These are phyloP conservation scores for Amblyraja radiata DNA, from an alignment of 2,797 vertebrate species.

Conservation along the genomic window DNA sequence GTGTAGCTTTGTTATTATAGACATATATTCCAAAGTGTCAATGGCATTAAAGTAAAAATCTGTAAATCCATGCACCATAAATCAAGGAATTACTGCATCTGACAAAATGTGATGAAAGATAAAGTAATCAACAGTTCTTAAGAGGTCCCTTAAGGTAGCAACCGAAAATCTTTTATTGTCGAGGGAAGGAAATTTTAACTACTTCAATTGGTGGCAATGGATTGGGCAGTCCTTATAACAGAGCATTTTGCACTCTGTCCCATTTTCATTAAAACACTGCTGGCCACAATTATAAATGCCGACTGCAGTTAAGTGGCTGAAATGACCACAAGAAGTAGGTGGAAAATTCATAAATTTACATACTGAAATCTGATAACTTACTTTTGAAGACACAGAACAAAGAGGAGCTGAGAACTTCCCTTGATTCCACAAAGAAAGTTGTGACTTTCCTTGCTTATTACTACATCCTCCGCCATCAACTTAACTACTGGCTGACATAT, in stretches of 20 bases:
- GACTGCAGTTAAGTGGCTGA: background rate
- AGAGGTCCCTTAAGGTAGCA: conserved; percentile 45
- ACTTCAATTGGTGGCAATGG: background rate
- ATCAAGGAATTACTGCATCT: background rate
- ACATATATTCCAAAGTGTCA: no score
- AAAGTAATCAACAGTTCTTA: conserved; percentile 49
- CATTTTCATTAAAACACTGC: background rate
- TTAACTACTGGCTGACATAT: background rate
- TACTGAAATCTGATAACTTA: no score
- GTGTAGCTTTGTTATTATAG: no score
- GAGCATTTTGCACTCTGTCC: background rate
- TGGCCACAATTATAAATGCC: background rate
- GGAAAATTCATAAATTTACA: background rate
- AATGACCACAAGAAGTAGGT: background rate
- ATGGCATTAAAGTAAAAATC: no score
- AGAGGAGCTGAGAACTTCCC: background rate
- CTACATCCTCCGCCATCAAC: background rate
- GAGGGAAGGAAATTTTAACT: background rate
- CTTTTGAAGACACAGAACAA: background rate
- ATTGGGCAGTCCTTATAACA: background rate
- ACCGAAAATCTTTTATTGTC: conserved; percentile 33
- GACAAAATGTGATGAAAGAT: conserved; percentile 40
- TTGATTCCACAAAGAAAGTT: background rate
- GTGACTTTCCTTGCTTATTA: background rate
- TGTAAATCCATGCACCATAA: no score